These are phyloP conservation scores for Oxyura jamaicensis DNA, from an alignment of 2,113 vertebrate species.

Conservation along the genomic window DNA sequence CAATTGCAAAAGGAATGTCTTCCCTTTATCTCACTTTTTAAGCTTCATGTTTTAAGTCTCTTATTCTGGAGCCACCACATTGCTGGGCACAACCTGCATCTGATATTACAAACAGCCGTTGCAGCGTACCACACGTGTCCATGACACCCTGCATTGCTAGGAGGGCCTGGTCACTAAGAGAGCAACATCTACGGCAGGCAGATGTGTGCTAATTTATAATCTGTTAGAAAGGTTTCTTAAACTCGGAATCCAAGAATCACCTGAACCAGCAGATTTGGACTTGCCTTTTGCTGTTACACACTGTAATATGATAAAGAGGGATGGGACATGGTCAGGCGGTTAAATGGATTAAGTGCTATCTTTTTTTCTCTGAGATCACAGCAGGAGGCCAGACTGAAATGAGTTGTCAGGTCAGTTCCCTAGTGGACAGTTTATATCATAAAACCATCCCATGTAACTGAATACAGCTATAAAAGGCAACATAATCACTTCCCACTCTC, in stretches of 20 bases:
- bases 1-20: background rate
- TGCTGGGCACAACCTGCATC: background rate
- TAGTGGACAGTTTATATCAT: background rate
- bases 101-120: constrained; percentile 21
- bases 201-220: constrained; percentile 30
- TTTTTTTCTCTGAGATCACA: background rate
- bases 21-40: background rate
- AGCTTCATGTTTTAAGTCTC: background rate
- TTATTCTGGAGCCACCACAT: background rate
- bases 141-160: constrained; percentile 40
- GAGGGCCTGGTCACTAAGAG: constrained; percentile 18
- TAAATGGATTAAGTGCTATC: constrained; percentile 30
- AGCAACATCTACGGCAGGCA: constrained; percentile 24
- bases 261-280: background rate
- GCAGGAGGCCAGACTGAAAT: constrained; percentile 16
- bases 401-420: constrained; percentile 8
- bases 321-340: background rate
- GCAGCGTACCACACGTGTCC: background rate
- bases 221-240: constrained; percentile 20
- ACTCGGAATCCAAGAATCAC: background rate
- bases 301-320: background rate
- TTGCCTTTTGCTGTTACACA: background rate
- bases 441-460: constrained; percentile 39
- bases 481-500: background rate
- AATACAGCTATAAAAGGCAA: constrained; percentile 39